phyloP scores from a whole-genome alignment of 2,888 invertebrate species.

The Cybosia mesomella region DNA sequence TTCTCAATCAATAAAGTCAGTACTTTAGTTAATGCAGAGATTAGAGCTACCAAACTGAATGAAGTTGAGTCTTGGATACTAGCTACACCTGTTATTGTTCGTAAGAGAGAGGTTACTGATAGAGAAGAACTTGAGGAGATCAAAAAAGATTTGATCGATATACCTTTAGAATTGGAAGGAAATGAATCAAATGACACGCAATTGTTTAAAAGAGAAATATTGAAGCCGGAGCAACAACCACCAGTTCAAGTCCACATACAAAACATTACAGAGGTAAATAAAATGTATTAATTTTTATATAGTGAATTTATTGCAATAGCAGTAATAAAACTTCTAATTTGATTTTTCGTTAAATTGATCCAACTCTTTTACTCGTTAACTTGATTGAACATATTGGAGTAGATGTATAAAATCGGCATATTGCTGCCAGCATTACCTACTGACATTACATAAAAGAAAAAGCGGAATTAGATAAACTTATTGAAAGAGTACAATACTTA shows the following conservation, averaged over 20 bases:
- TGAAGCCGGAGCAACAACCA: slow-evolving; percentile 82
- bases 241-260: slow-evolving; percentile 90
- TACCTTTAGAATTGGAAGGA: slow-evolving; percentile 75
- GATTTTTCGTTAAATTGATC: no score
- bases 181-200: slow-evolving; percentile 78
- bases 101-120: slow-evolving; percentile 72
- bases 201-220: slow-evolving; percentile 79
- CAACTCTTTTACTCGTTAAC: no score
- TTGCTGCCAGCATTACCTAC: no score
- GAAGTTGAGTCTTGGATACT: slow-evolving; percentile 77
- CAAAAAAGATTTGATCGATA: slow-evolving; percentile 74
- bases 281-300: slow-evolving; percentile 7
- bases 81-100: slow-evolving; percentile 71
- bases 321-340: no score
- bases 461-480: no score
- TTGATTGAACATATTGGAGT: no score
- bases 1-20: slow-evolving; percentile 60
- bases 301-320: no score
- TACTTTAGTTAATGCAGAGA: slow-evolving; percentile 53
- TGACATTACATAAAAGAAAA: no score
- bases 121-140: slow-evolving; percentile 59
- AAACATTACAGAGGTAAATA: slow-evolving; percentile 86
- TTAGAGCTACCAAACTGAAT: slow-evolving; percentile 67
- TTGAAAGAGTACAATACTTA: no score
- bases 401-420: no score